Evolutionary conservation across 2,888 invertebrate genomes (phyloP), one percentile per base, ranked within the genome.

Genomic region (Troides helena): DNA sequence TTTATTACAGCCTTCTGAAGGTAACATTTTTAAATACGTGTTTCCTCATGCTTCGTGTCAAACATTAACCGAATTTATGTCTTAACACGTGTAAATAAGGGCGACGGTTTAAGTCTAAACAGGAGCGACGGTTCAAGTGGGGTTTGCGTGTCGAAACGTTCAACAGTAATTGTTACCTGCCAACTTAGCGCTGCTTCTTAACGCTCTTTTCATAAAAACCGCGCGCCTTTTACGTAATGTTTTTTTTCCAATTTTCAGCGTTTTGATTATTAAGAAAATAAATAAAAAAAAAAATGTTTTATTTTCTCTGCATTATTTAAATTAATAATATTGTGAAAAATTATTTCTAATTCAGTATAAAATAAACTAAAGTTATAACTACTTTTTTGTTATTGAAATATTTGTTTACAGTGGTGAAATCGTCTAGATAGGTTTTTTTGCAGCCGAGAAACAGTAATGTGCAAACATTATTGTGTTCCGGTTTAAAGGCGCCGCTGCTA

Each of bases 161-260:
- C 70, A 63, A 67, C 70, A 58, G 59, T 70, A 67, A 70, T 70
- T 67, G 70, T 63, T 67, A 63, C 70, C 70, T 70, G 70, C 68
- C 62, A 68, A 67, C 70, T 65, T 68, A 70, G 64, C 59, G 65
- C 60, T 61, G 56, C 68, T 67, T 75, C 72, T 74, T 72, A 73
- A 70, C 68, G 67, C 72, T 70, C 71, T 73, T 72, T 72, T 71
- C 71, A 73, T 68, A 70, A 73, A 73, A 73, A 74, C 73, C 67
- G 59, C 84, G 82, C 81, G 58, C 70, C 72, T 69, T 74, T 73
- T 66, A 10, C 67, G 58, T 66, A 71, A 64, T 65, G 23, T 56
- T 65, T 65, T 67, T 67, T 62, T 36, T 18, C 60, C 46, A 46
- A 43, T 50, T 62, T 43, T 43, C 60, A n/a, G 58, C n/a, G 53